A percentile compares a stretch with the other conserved stretches of the same genome.
phyloP scores from a whole-genome alignment of 2,113 vertebrate species.

The Alosa alosa region DNA sequence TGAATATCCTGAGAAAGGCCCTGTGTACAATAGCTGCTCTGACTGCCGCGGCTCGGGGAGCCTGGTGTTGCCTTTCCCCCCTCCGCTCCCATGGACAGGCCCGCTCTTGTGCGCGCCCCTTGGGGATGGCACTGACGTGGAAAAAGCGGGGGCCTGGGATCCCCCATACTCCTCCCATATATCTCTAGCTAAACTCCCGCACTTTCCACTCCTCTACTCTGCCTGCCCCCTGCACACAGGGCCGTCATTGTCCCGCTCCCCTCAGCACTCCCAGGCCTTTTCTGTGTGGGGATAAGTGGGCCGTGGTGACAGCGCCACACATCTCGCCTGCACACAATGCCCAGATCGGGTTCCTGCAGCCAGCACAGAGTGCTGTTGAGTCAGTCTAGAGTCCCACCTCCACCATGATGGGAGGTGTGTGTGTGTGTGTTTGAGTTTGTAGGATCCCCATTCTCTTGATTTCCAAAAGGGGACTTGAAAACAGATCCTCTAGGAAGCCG shows the following conservation, averaged over 20 bases:
- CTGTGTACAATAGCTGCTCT: constrained; percentile 71
- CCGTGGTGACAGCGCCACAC: constrained; percentile 13
- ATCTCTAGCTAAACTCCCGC: not conserved
- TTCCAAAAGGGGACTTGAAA: not conserved
- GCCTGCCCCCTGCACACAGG: constrained; percentile 30
- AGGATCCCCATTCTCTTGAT: not conserved
- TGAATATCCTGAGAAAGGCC: constrained; percentile 75
- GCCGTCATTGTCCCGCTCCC: constrained; percentile 29
- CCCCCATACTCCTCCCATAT: not conserved
- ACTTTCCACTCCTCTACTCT: constrained; percentile 31
- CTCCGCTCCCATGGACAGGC: constrained; percentile 60
- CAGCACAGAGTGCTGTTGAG: not conserved
- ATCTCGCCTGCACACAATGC: constrained; percentile 12
- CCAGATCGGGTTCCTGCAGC: not conserved
- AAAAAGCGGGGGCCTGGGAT: no score
- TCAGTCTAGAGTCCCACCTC: not conserved
- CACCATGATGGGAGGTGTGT: not conserved
- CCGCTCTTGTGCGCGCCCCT: constrained; percentile 50
- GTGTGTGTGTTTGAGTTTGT: not conserved
- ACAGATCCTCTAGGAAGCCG: not conserved
- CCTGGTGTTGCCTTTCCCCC: constrained; percentile 63
- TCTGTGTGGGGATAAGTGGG: not conserved
- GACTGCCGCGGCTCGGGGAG: constrained; percentile 61
- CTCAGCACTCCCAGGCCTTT: constrained; percentile 9
- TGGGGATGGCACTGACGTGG: constrained; percentile 34